Evolutionary conservation across 2,888 invertebrate species (phyloP).

Genomic region (Ormia ochracea): DNA sequence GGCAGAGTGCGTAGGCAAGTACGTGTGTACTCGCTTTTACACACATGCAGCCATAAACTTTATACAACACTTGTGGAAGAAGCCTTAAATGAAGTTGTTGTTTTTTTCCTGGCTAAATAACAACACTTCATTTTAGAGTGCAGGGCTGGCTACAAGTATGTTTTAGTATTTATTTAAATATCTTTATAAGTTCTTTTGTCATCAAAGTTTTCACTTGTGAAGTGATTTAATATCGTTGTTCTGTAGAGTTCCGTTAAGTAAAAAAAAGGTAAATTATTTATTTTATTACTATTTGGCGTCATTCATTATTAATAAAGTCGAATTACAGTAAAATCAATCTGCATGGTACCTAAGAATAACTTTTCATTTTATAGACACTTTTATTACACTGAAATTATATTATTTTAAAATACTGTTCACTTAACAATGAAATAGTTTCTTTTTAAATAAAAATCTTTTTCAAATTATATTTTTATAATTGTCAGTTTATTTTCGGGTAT

Average conservation of each 20-base stretch:
- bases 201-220: neutral
- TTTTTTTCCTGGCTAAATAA: neutral
- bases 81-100: neutral
- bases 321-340: too few species aligned
- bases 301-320: neutral
- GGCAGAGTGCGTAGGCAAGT: neutral
- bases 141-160: neutral
- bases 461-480: too few species aligned
- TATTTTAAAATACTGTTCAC: too few species aligned
- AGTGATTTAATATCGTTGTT: constrained; percentile 28
- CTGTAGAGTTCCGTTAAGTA: constrained; percentile 26
- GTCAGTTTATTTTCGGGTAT: too few species aligned
- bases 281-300: constrained; percentile 28
- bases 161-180: neutral
- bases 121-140: neutral
- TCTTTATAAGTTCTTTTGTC: neutral
- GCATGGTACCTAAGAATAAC: too few species aligned
- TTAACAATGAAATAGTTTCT: too few species aligned
- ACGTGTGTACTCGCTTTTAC: neutral
- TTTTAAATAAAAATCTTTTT: too few species aligned
- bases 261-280: neutral
- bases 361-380: too few species aligned
- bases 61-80: constrained; percentile 7
- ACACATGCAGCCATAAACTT: neutral
- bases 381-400: too few species aligned